Conservation (phyloP, 2,113 vertebrate genomes). For the Myrmecophaga tridactyla region DNA sequence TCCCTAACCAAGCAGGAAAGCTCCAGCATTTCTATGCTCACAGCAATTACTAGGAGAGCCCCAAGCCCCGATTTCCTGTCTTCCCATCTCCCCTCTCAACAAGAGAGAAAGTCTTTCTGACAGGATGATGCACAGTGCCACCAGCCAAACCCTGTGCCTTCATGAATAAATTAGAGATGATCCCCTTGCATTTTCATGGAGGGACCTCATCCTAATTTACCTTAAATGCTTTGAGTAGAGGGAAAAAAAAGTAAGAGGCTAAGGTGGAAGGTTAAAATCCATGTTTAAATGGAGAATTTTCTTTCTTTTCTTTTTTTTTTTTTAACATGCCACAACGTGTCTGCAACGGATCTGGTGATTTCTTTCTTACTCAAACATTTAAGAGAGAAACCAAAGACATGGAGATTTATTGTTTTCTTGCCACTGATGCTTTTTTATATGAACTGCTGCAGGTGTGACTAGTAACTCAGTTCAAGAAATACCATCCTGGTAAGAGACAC, state of each 20-base stretch:
- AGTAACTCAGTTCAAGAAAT: not conserved
- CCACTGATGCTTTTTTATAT: not conserved
- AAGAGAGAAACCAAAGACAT: constrained; percentile 51
- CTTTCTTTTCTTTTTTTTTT: not conserved
- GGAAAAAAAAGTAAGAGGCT: constrained; percentile 81
- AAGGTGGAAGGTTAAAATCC: constrained; percentile 85
- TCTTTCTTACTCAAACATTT: constrained; percentile 34
- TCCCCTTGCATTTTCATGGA: constrained; percentile 85
- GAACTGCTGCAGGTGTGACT: not conserved
- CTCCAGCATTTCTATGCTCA: constrained; percentile 52
- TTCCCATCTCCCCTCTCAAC: constrained; percentile 76
- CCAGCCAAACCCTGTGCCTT: constrained; percentile 83
- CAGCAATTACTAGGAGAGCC: constrained; percentile 71
- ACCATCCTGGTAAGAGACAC: not conserved
- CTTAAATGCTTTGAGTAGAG: constrained; percentile 86
- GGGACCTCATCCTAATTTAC: constrained; percentile 85
- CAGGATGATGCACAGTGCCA: constrained; percentile 84
- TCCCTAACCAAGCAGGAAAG: constrained; percentile 64
- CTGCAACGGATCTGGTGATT: constrained; percentile 24
- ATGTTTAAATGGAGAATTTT: constrained; percentile 80
- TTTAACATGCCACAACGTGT: constrained; percentile 59
- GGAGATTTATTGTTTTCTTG: accelerated
- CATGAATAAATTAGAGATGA: constrained; percentile 88
- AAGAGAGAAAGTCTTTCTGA: constrained; percentile 85
- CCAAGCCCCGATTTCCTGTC: constrained; percentile 70